Base-by-base conservation (phyloP, 2,113 vertebrate species). In the Strix uralensis region DNA sequence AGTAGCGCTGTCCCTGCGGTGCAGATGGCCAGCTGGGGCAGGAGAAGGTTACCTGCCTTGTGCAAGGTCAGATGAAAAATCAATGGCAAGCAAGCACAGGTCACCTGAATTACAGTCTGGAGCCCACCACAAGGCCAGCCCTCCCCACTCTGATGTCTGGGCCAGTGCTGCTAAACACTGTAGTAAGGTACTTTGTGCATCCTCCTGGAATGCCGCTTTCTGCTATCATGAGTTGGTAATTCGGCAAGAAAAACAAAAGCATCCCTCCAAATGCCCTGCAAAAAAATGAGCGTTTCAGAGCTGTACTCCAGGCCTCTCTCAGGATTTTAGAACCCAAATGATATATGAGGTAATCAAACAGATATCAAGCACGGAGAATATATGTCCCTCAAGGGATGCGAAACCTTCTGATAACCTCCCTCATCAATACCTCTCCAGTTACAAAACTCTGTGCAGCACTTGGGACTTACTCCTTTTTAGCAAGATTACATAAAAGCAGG, bases 51-150 rank as follows among this genome's bases (percentile, higher is more conserved):
- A 86, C 1, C 4, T 4, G 9, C 61, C 75, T 86, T 38, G 27
- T 40, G 23, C 47, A 88, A 91, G 88, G 77, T 94, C 94, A 94
- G 44, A 59, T 55, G 72, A 55, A 94, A 96, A 97, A 96, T 90
- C 90, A 84, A 95, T 95, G 46, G 27, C 3, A 3, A 77, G 32
- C 0, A 0, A 92, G 85, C 61, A 95, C 84, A 93, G 87, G 85
- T 96, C 87, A 88, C 51, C 63, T 70, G 71, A 85, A 91, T 32
- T 67, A 81, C 78, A 90, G 78, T 51, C 54, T 66, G 46, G 54
- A 75, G 71, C 54, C 62, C 80, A 73, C 66, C 34, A 5, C 58
- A 91, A 90, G 49, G 74, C 73, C 87, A 87, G 15, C 58, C 85
- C 71, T 92, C 52, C 62, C 62, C 32, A 29, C 66, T 92, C 71